Evolutionary conservation across 92 coral and sea anemone genomes (phyloP).

Genomic region (Paragorgia papillata): DNA sequence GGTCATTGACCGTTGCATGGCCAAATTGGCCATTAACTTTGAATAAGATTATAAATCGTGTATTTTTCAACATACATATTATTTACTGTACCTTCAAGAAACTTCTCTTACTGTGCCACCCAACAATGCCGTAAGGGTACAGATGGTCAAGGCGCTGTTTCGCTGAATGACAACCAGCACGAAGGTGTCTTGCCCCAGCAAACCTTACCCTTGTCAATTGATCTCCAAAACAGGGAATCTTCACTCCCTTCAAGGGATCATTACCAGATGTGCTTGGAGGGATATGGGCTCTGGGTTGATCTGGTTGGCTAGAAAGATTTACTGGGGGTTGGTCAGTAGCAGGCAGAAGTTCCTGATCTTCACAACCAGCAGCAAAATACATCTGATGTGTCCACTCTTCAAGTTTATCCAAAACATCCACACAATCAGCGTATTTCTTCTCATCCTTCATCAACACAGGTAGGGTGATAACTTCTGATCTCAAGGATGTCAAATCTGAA

Average conservation of each 20-base stretch:
- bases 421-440: no score
- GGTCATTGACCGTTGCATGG: no score
- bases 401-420: conserved; percentile 29
- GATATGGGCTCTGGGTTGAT: conserved; percentile 7
- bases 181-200: conserved; percentile 33
- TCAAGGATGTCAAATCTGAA: background rate
- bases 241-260: conserved; percentile 2
- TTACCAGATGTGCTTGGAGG: background rate
- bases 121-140: conserved; percentile 12
- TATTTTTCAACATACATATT: no score
- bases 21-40: no score
- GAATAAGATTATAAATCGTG: no score
- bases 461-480: conserved; percentile 16
- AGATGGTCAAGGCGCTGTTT: conserved; percentile 26
- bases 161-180: conserved; percentile 28
- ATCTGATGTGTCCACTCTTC: conserved; percentile 32
- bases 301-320: background rate
- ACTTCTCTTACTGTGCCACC: conserved; percentile 4
- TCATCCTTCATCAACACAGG: conserved; percentile 32
- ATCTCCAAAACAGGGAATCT: conserved; percentile 24
- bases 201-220: conserved; percentile 25
- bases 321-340: background rate
- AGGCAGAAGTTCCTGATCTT: background rate
- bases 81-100: background rate
- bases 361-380: conserved; percentile 15